These are phyloP conservation scores for Actinia equina DNA, from an alignment of 64 coral and sea anemone genomes.

Conservation along the genomic window DNA sequence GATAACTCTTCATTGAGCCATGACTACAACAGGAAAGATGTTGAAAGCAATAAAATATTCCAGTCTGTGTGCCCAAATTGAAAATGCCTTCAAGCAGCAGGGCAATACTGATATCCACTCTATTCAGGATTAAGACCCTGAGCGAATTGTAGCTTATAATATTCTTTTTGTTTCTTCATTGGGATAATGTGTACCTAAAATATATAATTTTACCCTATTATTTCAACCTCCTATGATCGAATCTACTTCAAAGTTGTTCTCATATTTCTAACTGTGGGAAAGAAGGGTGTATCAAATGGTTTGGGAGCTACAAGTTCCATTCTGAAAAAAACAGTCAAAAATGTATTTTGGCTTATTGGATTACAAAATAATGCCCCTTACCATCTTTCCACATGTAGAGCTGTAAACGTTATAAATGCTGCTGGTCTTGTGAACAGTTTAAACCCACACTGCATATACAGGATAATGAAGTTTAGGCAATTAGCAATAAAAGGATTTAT, in stretches of 20 bases:
- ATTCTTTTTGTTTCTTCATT: too few species aligned
- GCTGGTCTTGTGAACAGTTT: constrained; percentile 93
- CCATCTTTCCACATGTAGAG: constrained; percentile 97
- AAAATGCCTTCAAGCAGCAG: not conserved
- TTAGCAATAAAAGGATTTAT: not conserved
- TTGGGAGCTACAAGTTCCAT: not conserved
- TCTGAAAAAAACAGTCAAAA: not conserved
- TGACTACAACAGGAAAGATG: not conserved
- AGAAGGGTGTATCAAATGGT: not conserved
- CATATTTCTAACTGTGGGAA: too few species aligned
- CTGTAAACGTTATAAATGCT: constrained; percentile 81
- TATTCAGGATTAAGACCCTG: not conserved
- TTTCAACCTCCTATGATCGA: too few species aligned
- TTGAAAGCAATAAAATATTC: not conserved
- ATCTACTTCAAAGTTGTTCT: too few species aligned
- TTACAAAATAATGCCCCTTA: constrained; percentile 26
- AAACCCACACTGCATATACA: constrained; percentile 85
- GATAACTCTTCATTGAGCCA: not conserved
- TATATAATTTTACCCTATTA: too few species aligned
- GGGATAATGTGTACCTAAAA: too few species aligned
- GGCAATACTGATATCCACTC: not conserved
- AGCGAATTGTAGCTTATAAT: not conserved
- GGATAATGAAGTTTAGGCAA: not conserved
- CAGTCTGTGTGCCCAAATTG: not conserved
- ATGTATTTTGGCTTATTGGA: not conserved